These are phyloP conservation scores for Himantopus leucocephalus DNA, from an alignment of 2,113 vertebrate species.

Conservation along the genomic window DNA sequence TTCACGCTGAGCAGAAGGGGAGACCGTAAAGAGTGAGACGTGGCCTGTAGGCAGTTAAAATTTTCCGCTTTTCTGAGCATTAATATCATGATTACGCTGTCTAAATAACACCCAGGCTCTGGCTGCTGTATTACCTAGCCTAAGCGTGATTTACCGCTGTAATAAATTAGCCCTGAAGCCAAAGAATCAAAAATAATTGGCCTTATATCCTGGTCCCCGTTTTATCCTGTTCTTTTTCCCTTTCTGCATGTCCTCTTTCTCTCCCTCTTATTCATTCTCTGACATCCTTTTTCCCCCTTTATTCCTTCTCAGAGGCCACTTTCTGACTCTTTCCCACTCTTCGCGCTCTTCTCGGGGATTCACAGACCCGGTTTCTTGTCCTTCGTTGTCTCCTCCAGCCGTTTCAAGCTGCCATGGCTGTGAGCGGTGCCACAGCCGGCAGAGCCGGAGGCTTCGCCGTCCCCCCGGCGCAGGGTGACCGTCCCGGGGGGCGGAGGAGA, in stretches of 20 bases:
- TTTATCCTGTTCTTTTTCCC: not conserved
- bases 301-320: not conserved
- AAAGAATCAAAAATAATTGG: constrained; percentile 54
- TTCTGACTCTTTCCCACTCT: not conserved
- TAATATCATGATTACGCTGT: not conserved
- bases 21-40: not conserved
- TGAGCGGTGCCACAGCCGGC: not conserved
- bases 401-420: accelerated
- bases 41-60: not conserved
- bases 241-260: not conserved
- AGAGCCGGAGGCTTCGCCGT: accelerated
- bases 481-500: not conserved
- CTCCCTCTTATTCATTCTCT: not conserved
- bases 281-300: not conserved
- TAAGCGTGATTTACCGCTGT: not conserved
- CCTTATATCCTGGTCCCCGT: not conserved
- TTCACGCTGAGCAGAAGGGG: not conserved
- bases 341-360: not conserved
- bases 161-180: constrained; percentile 29
- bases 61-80: not conserved
- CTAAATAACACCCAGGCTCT: constrained; percentile 5
- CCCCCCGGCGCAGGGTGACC: not conserved
- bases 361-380: not conserved
- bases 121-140: not conserved
- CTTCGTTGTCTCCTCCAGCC: not conserved